phyloP scores from a whole-genome alignment of 2,113 vertebrate genomes.

The Onychorhynchus coronatus region DNA sequence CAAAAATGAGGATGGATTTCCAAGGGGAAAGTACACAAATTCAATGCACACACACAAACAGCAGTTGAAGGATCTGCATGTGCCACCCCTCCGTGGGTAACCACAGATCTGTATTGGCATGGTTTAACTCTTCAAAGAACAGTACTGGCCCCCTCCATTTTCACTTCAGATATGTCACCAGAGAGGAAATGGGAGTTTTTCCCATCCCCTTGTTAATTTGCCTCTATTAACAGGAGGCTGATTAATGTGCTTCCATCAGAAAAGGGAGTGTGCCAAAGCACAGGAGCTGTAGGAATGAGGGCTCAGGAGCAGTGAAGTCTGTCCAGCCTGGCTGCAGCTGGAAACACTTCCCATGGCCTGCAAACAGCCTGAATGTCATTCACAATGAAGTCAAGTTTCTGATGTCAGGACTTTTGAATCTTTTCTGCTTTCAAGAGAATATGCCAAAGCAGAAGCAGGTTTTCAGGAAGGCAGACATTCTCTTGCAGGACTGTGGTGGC shows the following conservation, averaged over 20 bases:
- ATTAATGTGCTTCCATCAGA: neutral
- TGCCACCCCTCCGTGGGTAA: neutral
- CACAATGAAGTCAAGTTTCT: neutral
- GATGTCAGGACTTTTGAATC: neutral
- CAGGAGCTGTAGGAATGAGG: neutral
- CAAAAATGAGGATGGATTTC: neutral
- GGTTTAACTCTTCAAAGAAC: neutral
- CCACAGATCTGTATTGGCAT: neutral
- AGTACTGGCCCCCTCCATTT: neutral
- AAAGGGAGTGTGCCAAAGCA: accelerated
- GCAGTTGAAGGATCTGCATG: neutral
- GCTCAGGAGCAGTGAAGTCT: neutral
- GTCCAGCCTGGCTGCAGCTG: neutral
- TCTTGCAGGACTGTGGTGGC: neutral
- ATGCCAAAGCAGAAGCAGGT: neutral
- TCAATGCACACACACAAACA: neutral
- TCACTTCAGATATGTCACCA: neutral
- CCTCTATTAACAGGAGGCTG: neutral
- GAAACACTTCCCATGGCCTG: neutral
- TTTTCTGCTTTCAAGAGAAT: neutral
- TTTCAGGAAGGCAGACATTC: neutral
- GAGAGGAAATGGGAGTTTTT: neutral
- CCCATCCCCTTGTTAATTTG: neutral
- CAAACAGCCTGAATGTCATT: neutral
- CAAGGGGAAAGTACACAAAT: neutral